Percentiles rank a stretch among this genome's conserved stretches.
Evolutionary conservation across 2,113 vertebrate species (phyloP).

Genomic region (Trachemys scripta): DNA sequence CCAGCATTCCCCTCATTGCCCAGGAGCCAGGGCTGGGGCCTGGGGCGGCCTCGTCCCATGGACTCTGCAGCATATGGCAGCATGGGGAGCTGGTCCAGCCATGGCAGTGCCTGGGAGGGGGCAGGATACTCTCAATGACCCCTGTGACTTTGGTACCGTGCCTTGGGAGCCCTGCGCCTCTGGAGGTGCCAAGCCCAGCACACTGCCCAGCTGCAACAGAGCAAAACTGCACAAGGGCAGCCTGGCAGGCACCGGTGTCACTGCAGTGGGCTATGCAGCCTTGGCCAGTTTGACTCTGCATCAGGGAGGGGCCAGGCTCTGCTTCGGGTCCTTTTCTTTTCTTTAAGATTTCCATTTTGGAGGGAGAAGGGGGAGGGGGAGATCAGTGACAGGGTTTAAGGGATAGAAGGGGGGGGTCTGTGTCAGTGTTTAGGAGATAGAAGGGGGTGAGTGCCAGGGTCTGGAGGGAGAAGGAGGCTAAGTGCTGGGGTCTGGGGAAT

Average conservation of each 20-base stretch:
- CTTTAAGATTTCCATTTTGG: no score
- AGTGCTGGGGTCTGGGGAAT: neutral
- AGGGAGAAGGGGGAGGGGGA: no score
- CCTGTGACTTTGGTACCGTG: neutral
- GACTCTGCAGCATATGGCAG: neutral
- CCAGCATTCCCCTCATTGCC: neutral
- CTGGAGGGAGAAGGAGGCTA: neutral
- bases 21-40: neutral
- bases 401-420: no score
- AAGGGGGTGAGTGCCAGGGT: no score
- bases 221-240: neutral
- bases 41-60: neutral
- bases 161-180: neutral
- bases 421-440: no score
- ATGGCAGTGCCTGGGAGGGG: neutral
- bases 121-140: neutral
- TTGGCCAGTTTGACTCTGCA: neutral
- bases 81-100: fast-evolving
- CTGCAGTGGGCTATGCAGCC: neutral
- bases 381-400: no score
- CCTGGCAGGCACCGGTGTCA: no score
- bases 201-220: neutral
- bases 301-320: neutral
- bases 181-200: neutral
- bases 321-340: neutral